Base-by-base conservation (phyloP, 1,140 invertebrate species). In the Aphidius gifuensis region DNA sequence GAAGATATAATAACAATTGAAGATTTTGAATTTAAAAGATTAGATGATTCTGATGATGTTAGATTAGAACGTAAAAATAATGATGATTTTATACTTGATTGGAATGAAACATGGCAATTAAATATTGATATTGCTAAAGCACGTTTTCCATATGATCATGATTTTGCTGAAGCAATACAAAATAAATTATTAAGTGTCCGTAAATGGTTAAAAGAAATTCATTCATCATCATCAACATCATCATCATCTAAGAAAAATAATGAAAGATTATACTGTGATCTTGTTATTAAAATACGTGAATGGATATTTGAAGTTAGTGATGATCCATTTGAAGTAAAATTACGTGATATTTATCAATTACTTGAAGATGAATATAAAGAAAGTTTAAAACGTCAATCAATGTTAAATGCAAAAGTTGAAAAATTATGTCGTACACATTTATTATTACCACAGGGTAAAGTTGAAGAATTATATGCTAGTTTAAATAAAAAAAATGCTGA, bases 241-340 rank as follows among this genome's bases (percentile, higher is more conserved):
- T 32, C 23, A 32, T 32, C 23, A 32, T 66, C 67, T 11, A 32
- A 21, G 9, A 8, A 21, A 1, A 60, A 62, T 43, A 81, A 87
- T 42, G 87, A 85, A 60, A 85, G 86, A 1, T 75, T 97, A 45
- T 94, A 93, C 0, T 87, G 90, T 62, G 96, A 98, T 84, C 77
- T 98, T 53, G 83, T 91, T 45, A 91, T 96, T 16, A 94, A 94
- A 88, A 85, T 92, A 21, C 90, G 91, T 74, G 90, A 91, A 68
- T 89, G 95, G 74, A 74, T 90, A 4, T 87, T 99, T 61, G 93
- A 98, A 82, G 88, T 99, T 75, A 91, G 90, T 66, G 97, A 99
- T 78, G 97, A 99, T 87, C 95, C 96, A 2, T 99, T 99, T 76
- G 97, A 99, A 83, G 94, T 98, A 1, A 94, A 93, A 72, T 81